Percentiles rank a stretch among this genome's conserved stretches.
These are phyloP conservation scores for Nycteola revayana DNA, from an alignment of 2,888 invertebrate species.

Conservation along the genomic window DNA sequence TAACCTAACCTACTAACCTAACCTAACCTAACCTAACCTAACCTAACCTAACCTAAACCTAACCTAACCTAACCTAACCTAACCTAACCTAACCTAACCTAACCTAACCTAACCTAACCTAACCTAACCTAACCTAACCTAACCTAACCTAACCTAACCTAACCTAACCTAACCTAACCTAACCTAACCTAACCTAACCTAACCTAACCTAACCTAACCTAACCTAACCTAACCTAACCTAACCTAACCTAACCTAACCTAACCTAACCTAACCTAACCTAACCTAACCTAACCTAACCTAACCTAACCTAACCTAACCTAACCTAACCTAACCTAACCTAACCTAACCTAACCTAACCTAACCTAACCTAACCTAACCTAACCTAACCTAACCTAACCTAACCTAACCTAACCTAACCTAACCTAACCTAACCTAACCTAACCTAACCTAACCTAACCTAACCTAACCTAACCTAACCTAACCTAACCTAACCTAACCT, in stretches of 20 bases:
- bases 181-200: conserved; percentile 15
- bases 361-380: conserved; percentile 15
- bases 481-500: conserved; percentile 13
- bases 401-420: conserved; percentile 13
- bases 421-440: conserved; percentile 12
- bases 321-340: conserved; percentile 18
- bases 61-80: conserved; percentile 15
- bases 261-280: conserved; percentile 12
- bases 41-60: too few relatives aligned
- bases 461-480: conserved; percentile 14
- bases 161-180: conserved; percentile 15
- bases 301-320: conserved; percentile 17
- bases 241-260: conserved; percentile 12
- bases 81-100: conserved; percentile 15
- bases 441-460: conserved; percentile 14
- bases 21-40: too few relatives aligned
- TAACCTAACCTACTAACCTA: too few relatives aligned
- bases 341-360: conserved; percentile 13
- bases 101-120: conserved; percentile 17
- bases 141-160: conserved; percentile 18
- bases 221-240: conserved; percentile 17
- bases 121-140: conserved; percentile 17
- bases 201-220: conserved; percentile 18
- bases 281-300: conserved; percentile 17
- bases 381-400: conserved; percentile 15